Conservation (phyloP, 2,797 vertebrate genomes). For the Pangasius krempfi region DNA sequence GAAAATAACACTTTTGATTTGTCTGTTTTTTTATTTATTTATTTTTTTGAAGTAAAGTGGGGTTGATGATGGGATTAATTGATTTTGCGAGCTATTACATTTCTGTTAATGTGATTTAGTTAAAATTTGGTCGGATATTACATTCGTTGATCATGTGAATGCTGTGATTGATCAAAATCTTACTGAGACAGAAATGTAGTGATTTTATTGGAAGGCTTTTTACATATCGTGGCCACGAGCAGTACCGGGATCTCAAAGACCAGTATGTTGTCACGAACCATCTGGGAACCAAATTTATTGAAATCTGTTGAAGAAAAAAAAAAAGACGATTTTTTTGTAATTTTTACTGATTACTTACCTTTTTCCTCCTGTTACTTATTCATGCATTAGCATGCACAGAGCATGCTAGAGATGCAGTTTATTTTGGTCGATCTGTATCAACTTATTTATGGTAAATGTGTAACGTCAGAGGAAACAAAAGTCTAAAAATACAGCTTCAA, state of each 20-base stretch:
- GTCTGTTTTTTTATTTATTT: no score
- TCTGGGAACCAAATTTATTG: neutral
- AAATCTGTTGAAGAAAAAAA: neutral
- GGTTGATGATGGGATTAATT: no score
- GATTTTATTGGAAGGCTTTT: no score
- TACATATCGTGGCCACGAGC: neutral
- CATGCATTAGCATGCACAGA: neutral
- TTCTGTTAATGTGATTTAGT: no score
- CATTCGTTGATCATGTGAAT: no score
- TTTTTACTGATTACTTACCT: neutral
- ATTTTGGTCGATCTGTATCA: neutral
- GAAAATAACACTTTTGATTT: no score
- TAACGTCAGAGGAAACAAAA: neutral
- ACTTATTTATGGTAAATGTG: neutral
- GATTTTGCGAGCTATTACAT: no score
- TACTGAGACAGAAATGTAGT: no score
- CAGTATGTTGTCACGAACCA: neutral
- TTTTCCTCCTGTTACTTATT: neutral
- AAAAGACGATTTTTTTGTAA: neutral
- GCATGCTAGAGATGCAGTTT: neutral
- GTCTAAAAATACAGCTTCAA: neutral
- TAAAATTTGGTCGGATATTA: no score
- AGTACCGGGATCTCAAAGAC: no score
- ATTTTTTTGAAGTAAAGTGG: no score
- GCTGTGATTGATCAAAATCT: no score